Conservation (phyloP, 2,888 invertebrate genomes). For the Dryobota labecula region DNA sequence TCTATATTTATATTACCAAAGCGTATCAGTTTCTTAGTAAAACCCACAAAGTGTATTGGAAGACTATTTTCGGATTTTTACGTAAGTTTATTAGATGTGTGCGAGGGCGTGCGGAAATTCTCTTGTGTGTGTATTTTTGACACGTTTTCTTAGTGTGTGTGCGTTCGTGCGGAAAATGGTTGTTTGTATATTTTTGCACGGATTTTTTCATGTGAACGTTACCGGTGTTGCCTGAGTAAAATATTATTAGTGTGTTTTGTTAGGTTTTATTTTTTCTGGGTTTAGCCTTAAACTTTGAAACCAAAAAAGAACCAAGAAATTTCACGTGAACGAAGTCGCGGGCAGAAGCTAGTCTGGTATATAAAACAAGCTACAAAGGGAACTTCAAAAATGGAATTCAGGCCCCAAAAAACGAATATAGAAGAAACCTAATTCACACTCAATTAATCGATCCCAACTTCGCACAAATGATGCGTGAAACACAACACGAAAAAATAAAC, state of each 20-base stretch:
- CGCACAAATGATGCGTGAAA: constrained; percentile 19
- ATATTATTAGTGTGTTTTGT: too few species aligned
- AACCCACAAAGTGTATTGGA: constrained; percentile 31
- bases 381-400: constrained; percentile 18
- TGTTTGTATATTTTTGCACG: neutral
- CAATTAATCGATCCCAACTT: constrained; percentile 35
- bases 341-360: too few species aligned
- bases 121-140: constrained; percentile 7
- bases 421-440: constrained; percentile 9
- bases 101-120: neutral
- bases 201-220: constrained; percentile 1
- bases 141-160: neutral
- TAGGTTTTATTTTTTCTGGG: constrained; percentile 41
- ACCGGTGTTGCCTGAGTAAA: too few species aligned
- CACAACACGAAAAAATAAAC: constrained; percentile 12
- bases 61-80: constrained; percentile 31
- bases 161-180: neutral
- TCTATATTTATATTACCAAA: constrained; percentile 40
- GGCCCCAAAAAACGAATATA: constrained; percentile 8
- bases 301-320: neutral
- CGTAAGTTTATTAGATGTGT: constrained; percentile 11
- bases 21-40: constrained; percentile 38
- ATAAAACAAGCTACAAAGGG: neutral
- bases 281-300: constrained; percentile 14
- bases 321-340: too few species aligned